Percentiles rank a stretch among this genome's conserved stretches.
These are phyloP conservation scores for Chloropsis hardwickii DNA, from an alignment of 2,113 vertebrate genomes.

Conservation along the genomic window DNA sequence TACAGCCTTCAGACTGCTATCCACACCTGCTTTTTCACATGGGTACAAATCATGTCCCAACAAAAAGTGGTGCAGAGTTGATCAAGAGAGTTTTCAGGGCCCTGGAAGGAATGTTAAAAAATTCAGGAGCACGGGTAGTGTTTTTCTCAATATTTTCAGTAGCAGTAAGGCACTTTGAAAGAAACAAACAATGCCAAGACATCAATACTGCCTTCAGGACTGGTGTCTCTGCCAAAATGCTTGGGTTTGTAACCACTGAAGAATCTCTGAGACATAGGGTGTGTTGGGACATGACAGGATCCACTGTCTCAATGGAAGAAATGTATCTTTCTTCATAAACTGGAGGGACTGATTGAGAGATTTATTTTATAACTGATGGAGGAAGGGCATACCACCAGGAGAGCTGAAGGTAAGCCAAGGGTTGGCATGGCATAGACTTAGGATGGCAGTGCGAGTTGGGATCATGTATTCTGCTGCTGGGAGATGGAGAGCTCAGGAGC, in stretches of 20 bases:
- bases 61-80: not conserved
- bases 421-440: not conserved
- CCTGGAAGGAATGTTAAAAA: not conserved
- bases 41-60: not conserved
- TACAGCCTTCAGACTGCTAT: not conserved
- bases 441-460: not conserved
- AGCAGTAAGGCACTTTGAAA: not conserved
- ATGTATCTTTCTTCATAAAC: not conserved
- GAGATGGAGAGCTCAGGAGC: not conserved
- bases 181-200: not conserved
- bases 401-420: not conserved
- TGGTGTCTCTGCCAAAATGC: not conserved
- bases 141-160: not conserved
- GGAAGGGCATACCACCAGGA: not conserved
- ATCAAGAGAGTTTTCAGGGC: not conserved
- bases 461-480: not conserved
- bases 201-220: not conserved
- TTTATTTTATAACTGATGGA: not conserved
- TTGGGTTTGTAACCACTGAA: not conserved
- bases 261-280: not conserved
- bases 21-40: not conserved
- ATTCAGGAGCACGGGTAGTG: not conserved
- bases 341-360: not conserved
- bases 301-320: not conserved
- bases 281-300: not conserved